Base-by-base conservation (phyloP, 2,113 vertebrate genomes). In the Sminthopsis crassicaudata region DNA sequence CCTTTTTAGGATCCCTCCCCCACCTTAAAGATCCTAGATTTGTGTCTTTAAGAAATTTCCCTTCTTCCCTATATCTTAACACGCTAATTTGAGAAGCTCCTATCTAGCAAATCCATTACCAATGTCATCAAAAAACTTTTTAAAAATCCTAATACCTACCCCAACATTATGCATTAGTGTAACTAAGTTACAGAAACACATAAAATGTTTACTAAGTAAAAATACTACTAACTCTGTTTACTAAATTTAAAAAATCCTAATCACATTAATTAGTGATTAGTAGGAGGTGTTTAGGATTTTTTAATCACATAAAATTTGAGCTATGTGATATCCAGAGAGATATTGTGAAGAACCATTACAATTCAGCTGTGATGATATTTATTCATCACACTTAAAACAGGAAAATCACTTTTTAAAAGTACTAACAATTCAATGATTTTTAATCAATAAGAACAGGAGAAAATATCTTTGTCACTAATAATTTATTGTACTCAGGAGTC, bases 361-460 rank as follows among this genome's bases (percentile, higher is more conserved):
- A 27, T 30, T 2, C 2, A 57, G 92, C 76, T 54, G 16, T 19
- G 2, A 9, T 93, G 53, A 9, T 5, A 60, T 7, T 25, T 48
- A 36, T 51, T 93, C 89, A 88, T 19, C 46, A 53, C 50, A 7
- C 50, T 91, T 94, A 46, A 92, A 89, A 94, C 89, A 53, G 90
- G 19, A 48, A 60, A 60, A 91, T 2, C 92, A 48, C 22, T 95
- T 93, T 23, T 25, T 48, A 48, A n/a, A 27, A 93, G 89, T 14
- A 95, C 89, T 91, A 92, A 0, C 4, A 92, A 36, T 36, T 23
- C 10, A 53, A 91, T 90, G 54, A 55, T 55, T 55, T 55, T 55
- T 55, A 25, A 55, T 55, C 54, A 55, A 55, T 9, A 55, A 55
- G 4, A 54, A 8, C 25, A 55, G 1, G 8, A 25, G 26, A 26